A percentile compares a stretch with the other conserved stretches of the same genome.
phyloP scores from a whole-genome alignment of 2,797 vertebrate genomes.

The Sebastes minor region DNA sequence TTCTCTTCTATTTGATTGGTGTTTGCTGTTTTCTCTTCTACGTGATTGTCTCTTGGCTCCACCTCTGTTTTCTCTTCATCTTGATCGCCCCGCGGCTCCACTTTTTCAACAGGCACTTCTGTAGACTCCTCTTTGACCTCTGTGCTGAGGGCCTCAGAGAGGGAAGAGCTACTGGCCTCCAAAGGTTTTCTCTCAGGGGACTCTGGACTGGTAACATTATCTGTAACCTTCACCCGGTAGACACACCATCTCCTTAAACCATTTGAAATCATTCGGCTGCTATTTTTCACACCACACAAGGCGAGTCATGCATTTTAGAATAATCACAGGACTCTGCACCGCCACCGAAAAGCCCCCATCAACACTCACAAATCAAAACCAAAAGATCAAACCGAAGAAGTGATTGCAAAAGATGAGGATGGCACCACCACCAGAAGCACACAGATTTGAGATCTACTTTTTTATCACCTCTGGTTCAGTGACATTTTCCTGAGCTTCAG shows the following conservation, averaged over 20 bases:
- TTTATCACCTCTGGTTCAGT: conserved; percentile 53
- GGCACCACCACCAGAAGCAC: conserved; percentile 13
- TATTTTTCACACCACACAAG: not conserved
- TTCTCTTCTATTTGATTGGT: not conserved
- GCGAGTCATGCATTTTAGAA: not conserved
- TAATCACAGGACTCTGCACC: not conserved
- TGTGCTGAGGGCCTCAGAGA: not conserved
- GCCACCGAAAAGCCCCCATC: not conserved
- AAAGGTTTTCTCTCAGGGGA: not conserved
- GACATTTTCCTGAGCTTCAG: conserved; percentile 17
- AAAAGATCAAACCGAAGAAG: conserved; percentile 1
- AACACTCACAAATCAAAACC: not conserved
- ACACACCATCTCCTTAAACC: conserved; percentile 36
- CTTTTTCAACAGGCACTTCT: conserved; percentile 10
- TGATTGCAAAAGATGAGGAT: not conserved
- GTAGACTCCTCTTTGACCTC: conserved; percentile 29
- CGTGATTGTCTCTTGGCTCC: not conserved
- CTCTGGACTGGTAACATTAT: not conserved
- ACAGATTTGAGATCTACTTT: not conserved
- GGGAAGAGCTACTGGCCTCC: not conserved
- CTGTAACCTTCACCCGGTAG: conserved; percentile 37
- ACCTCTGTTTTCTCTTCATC: conserved; percentile 22
- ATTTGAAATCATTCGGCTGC: not conserved
- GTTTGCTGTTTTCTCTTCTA: not conserved
- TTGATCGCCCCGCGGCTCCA: not conserved